These are phyloP conservation scores for Acomys russatus DNA, from an alignment of 2,797 vertebrate genomes.

Conservation along the genomic window DNA sequence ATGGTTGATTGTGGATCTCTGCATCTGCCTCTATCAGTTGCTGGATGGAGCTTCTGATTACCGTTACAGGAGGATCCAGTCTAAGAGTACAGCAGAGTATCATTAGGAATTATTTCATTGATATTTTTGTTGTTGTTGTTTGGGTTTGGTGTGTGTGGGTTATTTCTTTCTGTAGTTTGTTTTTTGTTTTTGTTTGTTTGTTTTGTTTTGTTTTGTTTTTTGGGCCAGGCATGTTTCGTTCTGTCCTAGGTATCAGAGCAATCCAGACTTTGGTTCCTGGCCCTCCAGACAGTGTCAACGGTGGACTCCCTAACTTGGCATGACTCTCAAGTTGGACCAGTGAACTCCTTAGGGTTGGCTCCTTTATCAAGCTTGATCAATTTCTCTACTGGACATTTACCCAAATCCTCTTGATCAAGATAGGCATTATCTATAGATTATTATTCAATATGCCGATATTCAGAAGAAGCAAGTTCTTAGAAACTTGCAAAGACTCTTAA, in stretches of 20 bases:
- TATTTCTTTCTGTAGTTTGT: not conserved
- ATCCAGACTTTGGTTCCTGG: not conserved
- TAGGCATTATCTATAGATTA: not conserved
- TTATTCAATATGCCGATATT: constrained; percentile 50
- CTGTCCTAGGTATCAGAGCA: not conserved
- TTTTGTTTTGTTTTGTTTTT: not conserved
- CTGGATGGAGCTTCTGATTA: not conserved
- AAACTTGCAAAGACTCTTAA: not conserved
- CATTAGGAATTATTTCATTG: not conserved
- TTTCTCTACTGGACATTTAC: constrained; percentile 1
- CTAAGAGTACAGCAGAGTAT: not conserved
- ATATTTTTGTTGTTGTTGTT: not conserved
- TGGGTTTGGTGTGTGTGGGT: not conserved
- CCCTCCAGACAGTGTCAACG: not conserved
- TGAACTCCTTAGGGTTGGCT: not conserved
- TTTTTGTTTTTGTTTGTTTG: not conserved
- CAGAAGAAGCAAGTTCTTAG: not conserved
- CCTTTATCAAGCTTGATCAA: constrained; percentile 5
- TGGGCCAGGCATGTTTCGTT: not conserved
- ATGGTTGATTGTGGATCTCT: not conserved
- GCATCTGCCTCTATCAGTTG: not conserved
- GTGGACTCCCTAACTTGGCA: not conserved
- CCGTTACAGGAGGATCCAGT: not conserved
- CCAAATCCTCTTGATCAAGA: not conserved
- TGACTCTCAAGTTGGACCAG: not conserved